Evolutionary conservation across 92 coral and sea anemone genomes (phyloP), one percentile per base, ranked within the genome.

Genomic region (Muricea muricata): DNA sequence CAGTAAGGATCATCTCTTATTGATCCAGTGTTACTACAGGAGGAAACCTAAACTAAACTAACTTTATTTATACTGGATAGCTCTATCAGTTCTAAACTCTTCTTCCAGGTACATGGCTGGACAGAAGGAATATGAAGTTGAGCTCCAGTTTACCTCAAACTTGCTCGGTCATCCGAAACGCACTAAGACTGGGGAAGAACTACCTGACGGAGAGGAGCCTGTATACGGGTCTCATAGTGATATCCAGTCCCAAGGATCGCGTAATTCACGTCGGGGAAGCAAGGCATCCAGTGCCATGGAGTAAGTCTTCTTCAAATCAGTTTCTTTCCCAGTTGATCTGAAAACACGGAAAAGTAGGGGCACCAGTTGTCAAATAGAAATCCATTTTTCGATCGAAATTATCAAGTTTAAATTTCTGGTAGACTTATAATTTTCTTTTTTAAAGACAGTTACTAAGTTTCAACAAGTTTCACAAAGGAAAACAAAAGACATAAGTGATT

Each of bases 141-240:
- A 97, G 84, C 81, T 97, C 6, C 99, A 97, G 86, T 97, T 97
- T 65, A 88, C 99, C 0, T 97, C 99, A 20, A 97, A 97, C 34
- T 89, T 97, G 52, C 89, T 97, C 52, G 92, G 99, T 45, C 94
- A 97, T 34, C 99, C 99, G 6, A 90, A 95, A 7, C 96, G 99
- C 24, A 97, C 99, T 35, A 93, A 94, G 86, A 91, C 91, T 54
- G 94, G 91, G 23, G 99, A 97, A 73, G 97, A 97, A 74, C 90
- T 92, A 52, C 88, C 94, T 82, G 99, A 97, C 81, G 99, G 99
- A 0, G 99, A 97, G 81, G 98, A 94, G 40, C 99, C 99, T 7
- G 93, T 97, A 73, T 97, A 87, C 77, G 99, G 99, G 31, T 97
- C 99, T 1, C 89, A 85, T 31, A 80, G 87, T 66, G 99, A 97